Evolutionary conservation across 1,140 invertebrate genomes (phyloP).

Genomic region (Tetramorium parvispinum): DNA sequence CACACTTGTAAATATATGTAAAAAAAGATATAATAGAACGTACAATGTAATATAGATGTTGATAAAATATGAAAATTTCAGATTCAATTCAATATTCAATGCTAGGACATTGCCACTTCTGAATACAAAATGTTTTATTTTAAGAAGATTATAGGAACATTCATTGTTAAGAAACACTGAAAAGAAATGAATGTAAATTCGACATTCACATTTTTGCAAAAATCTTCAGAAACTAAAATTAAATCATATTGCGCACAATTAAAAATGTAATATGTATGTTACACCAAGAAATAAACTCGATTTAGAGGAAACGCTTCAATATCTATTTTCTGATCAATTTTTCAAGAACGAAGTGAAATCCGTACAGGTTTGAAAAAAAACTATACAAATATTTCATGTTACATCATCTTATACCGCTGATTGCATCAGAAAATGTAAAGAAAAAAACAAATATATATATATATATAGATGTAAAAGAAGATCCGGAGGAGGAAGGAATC

Average conservation of each 20-base stretch:
- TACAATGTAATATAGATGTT: background rate
- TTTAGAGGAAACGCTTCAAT: background rate
- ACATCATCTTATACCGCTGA: background rate
- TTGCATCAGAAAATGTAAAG: background rate
- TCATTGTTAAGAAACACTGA: background rate
- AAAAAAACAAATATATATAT: background rate
- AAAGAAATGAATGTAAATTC: background rate
- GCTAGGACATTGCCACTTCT: background rate
- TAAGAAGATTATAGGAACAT: constrained; percentile 1
- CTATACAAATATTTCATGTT: background rate
- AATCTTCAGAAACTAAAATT: background rate
- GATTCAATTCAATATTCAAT: background rate
- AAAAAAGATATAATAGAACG: background rate
- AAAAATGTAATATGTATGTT: constrained; percentile 1
- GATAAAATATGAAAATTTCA: constrained; percentile 16
- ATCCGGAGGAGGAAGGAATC: background rate
- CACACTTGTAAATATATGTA: constrained; percentile 40
- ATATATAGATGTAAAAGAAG: background rate
- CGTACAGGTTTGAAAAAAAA: background rate
- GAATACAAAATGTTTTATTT: background rate
- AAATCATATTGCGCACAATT: background rate
- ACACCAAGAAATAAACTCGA: constrained; percentile 2
- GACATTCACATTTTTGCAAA: background rate
- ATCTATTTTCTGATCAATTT: background rate
- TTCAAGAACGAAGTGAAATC: background rate